A percentile compares a stretch with the other conserved stretches of the same genome.
These are phyloP conservation scores for Scophthalmus maximus DNA, from an alignment of 2,113 vertebrate genomes.

Conservation along the genomic window DNA sequence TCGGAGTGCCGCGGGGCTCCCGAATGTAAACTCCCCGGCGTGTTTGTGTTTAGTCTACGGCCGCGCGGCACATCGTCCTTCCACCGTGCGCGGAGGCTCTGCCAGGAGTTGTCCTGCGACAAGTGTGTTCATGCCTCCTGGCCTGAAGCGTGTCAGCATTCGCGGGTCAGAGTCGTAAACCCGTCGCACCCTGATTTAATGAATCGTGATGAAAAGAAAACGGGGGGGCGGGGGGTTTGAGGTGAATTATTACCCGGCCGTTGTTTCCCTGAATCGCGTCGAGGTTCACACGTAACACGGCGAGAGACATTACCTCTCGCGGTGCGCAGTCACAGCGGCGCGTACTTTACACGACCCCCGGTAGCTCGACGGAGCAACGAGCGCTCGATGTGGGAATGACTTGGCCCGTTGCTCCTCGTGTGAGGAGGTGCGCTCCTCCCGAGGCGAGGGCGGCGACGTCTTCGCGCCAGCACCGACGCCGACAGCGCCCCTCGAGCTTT, in stretches of 20 bases:
- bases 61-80: slow-evolving; percentile 32
- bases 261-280: slow-evolving; percentile 45
- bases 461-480: slow-evolving; percentile 38
- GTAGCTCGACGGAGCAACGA: slow-evolving; percentile 55
- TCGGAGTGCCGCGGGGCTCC: slow-evolving; percentile 22
- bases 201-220: background rate
- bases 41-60: slow-evolving; percentile 68
- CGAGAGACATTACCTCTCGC: slow-evolving; percentile 44
- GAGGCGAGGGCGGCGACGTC: slow-evolving; percentile 34
- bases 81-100: slow-evolving; percentile 18
- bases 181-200: background rate
- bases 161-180: slow-evolving; percentile 6
- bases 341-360: slow-evolving; percentile 53
- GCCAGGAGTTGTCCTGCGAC: slow-evolving; percentile 4
- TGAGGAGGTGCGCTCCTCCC: slow-evolving; percentile 62
- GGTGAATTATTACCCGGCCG: slow-evolving; percentile 37
- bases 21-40: slow-evolving; percentile 49
- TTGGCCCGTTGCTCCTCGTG: slow-evolving; percentile 56
- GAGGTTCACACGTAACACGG: slow-evolving; percentile 18
- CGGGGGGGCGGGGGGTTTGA: slow-evolving; percentile 11
- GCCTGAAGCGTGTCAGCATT: background rate
- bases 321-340: slow-evolving; percentile 24
- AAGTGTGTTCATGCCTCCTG: slow-evolving; percentile 2
- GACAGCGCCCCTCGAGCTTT: slow-evolving; percentile 50
- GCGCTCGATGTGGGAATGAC: slow-evolving; percentile 32